A percentile compares a stretch with the other conserved stretches of the same genome.
Conservation (phyloP, 2,113 vertebrate genomes). For the Corynorhinus townsendii region DNA sequence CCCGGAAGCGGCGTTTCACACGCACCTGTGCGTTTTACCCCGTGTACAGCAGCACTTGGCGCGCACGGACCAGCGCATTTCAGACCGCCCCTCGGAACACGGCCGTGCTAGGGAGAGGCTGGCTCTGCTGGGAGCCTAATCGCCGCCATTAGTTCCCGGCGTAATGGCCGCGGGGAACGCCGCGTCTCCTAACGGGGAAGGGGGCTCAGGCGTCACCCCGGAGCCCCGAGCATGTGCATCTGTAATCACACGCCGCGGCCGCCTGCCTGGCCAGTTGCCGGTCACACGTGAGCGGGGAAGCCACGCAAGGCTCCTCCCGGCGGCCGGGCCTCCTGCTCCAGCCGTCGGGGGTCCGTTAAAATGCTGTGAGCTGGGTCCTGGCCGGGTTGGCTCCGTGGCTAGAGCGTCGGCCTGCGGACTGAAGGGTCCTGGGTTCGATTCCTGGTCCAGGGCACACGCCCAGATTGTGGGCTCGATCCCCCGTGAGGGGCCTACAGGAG, state of each 20-base stretch:
- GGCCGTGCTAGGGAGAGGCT: not conserved
- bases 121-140: not conserved
- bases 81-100: slow-evolving; percentile 17
- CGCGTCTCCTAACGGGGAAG: slow-evolving; percentile 46
- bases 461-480: too few species aligned
- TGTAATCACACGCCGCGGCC: slow-evolving; percentile 14
- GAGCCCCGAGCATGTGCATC: not conserved
- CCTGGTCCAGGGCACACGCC: too few species aligned
- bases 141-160: slow-evolving; percentile 50
- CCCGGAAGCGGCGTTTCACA: not conserved
- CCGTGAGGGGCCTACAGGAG: too few species aligned
- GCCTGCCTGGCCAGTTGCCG: not conserved
- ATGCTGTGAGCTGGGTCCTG: not conserved
- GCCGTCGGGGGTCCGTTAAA: not conserved
- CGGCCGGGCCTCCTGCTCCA: not conserved
- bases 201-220: not conserved
- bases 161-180: slow-evolving; percentile 39
- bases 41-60: not conserved
- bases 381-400: too few species aligned
- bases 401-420: too few species aligned
- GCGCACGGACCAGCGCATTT: not conserved
- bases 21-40: not conserved
- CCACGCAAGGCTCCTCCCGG: not conserved
- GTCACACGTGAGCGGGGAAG: not conserved
- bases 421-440: too few species aligned